Evolutionary conservation across 2,113 vertebrate species (phyloP).

Genomic region (Urocolius indicus): DNA sequence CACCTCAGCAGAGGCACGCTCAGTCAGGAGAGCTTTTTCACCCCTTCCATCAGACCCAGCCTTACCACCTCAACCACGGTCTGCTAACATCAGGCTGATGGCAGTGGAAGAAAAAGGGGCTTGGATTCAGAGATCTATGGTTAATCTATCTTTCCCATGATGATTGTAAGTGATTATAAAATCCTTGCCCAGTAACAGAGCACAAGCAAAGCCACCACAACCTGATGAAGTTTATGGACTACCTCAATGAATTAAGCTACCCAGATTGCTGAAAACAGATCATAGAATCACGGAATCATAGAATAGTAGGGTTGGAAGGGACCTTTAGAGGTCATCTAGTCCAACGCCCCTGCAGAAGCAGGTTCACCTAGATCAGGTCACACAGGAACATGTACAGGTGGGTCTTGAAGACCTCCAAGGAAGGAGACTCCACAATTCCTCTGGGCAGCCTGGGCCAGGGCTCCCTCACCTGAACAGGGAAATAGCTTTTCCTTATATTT

Average conservation of each 20-base stretch:
- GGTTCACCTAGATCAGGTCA: no score
- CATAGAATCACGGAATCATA: no score
- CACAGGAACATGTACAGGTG: no score
- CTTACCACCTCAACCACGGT: accelerated
- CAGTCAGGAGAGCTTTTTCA: background rate
- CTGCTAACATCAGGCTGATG: background rate
- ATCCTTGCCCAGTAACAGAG: background rate
- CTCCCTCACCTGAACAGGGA: no score
- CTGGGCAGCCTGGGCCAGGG: no score
- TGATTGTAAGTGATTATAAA: background rate
- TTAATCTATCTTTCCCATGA: background rate
- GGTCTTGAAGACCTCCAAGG: no score
- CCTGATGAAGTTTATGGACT: background rate
- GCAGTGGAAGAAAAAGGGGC: accelerated
- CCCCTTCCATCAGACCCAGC: background rate
- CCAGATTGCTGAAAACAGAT: background rate
- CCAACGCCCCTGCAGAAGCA: no score
- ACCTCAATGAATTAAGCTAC: background rate
- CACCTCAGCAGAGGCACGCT: accelerated
- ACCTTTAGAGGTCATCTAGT: no score
- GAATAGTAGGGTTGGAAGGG: no score
- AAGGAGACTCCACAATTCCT: no score
- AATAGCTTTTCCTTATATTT: no score
- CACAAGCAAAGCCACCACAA: background rate
- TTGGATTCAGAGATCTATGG: background rate